Evolutionary conservation across 2,888 invertebrate genomes (phyloP).

Genomic region (Lycocerus yunnanus): DNA sequence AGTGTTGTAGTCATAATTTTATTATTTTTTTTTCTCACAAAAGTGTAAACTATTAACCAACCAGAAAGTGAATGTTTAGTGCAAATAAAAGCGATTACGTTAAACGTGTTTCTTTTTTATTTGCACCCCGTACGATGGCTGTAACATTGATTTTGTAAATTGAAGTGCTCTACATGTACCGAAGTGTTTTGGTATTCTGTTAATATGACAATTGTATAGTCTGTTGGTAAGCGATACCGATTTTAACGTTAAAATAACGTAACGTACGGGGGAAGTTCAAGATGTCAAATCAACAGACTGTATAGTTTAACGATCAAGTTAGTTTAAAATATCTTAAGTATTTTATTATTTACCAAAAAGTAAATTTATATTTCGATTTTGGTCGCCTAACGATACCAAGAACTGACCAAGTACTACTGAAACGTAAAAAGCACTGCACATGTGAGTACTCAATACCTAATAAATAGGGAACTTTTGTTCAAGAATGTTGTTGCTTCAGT

Average conservation of each 20-base stretch:
- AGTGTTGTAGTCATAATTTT: neutral
- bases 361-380: constrained; percentile 1
- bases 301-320: neutral
- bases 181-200: neutral
- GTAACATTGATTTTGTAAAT: neutral
- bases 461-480: neutral
- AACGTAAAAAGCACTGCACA: constrained; percentile 5
- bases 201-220: neutral
- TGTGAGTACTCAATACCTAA: neutral
- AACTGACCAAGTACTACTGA: constrained; percentile 29
- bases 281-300: neutral
- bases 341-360: neutral
- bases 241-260: neutral
- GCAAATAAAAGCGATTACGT: neutral
- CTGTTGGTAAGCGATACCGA: neutral
- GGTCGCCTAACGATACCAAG: constrained; percentile 12
- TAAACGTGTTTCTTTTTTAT: neutral
- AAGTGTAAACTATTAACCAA: neutral
- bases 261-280: neutral
- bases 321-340: neutral
- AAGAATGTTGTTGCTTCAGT: constrained; percentile 1
- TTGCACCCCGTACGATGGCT: neutral
- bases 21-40: neutral
- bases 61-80: neutral
- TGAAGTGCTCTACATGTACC: neutral